Base-by-base conservation (phyloP, 1,140 invertebrate genomes). In the Drosophila nigromelanica region DNA sequence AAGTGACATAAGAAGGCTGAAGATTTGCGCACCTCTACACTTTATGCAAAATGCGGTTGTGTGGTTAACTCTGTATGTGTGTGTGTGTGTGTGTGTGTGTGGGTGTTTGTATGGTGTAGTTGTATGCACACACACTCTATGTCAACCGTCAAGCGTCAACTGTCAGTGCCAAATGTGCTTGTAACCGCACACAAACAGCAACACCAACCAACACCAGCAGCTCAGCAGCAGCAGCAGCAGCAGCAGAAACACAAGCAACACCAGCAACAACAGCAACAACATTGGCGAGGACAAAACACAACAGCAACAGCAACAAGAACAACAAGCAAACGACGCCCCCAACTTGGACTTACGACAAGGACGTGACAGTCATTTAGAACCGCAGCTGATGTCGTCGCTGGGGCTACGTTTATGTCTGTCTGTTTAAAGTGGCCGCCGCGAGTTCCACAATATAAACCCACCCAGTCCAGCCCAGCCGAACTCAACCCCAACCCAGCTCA, bases 141-240 rank as follows among this genome's bases (percentile, higher is more conserved):
- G 89, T 89, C 89, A 90, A 78, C 55, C 77, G 68, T 90, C 89
- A 90, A 83, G 72, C 80, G 80, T 89, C 82, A 90, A 90, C 89
- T 90, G 89, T 90, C 89, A 90, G 80, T 90, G 89, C 80, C 89
- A 90, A 90, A 89, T 90, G 89, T 90, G 79, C 82, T 89, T 89
- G 82, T 89, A 89, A 87, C 83, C 83, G 66, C 83, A 89, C 73
- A 83, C 78, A 81, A 71, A 79, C 68, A 66, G 42, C 35, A 64
- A 61, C 61, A 59, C 42, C 42, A 47, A 47, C 45, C 42, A 48
- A 45, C 43, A 45, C 45, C 51, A 37, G 4, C 58, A 47, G 39
- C 60, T n/a, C n/a, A 40, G 27, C 47, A 18, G 37, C 37, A 45
- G 59, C 55, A 30, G 55, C 55, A 56, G n/a, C 52, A 63, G 15